Evolutionary conservation across 2,888 invertebrate species (phyloP).

Genomic region (Hydrotaea diabolus): DNA sequence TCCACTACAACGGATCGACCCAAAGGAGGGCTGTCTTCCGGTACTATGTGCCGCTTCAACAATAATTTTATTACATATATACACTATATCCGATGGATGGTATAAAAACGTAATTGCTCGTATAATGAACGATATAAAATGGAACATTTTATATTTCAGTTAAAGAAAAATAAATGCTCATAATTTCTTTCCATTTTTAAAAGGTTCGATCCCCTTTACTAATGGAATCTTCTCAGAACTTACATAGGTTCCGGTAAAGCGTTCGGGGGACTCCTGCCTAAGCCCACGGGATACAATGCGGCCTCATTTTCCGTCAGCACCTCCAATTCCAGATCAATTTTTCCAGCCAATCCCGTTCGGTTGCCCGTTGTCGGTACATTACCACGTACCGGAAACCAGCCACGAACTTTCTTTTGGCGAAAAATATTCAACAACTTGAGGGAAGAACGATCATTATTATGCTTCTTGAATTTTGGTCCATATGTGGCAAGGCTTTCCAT

Average conservation of each 20-base stretch:
- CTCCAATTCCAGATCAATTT: conserved; percentile 86
- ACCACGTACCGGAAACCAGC: conserved; percentile 85
- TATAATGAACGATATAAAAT: too few species aligned
- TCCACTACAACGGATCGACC: too few species aligned
- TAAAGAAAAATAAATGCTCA: too few species aligned
- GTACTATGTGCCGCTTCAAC: too few species aligned
- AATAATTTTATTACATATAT: too few species aligned
- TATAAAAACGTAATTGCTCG: too few species aligned
- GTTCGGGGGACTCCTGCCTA: conserved; percentile 85
- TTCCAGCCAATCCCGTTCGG: conserved; percentile 81
- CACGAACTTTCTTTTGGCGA: conserved; percentile 82
- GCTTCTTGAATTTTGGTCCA: neutral
- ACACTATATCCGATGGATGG: too few species aligned
- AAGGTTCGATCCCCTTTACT: too few species aligned
- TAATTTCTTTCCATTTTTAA: too few species aligned
- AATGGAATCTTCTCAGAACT: too few species aligned
- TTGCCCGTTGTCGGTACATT: conserved; percentile 37
- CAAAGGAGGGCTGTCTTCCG: too few species aligned
- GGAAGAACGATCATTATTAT: conserved; percentile 49
- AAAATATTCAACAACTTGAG: conserved; percentile 83
- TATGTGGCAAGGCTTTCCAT: conserved; percentile 8
- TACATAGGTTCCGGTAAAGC: conserved; percentile 85
- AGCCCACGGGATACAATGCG: conserved; percentile 84
- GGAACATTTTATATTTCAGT: too few species aligned
- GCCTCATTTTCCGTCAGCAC: conserved; percentile 84